Evolutionary conservation across 2,113 vertebrate genomes (phyloP), one percentile per base, ranked within the genome.

Genomic region (Steatornis caripensis): DNA sequence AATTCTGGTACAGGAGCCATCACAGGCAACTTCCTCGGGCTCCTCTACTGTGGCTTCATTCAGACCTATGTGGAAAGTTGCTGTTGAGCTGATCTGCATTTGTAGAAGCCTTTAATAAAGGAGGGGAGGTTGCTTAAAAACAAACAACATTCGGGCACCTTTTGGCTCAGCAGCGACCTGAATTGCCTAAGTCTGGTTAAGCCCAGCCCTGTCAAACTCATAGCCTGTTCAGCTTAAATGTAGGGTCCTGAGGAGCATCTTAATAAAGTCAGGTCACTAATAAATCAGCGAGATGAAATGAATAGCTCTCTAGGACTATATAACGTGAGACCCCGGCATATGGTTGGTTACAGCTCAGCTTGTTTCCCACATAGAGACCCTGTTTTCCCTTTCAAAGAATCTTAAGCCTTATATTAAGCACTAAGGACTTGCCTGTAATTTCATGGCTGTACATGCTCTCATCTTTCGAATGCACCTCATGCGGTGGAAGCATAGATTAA

Each of bases 251-350:
- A 95, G 79, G 87, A 86, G 57, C n/a, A 39, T 65, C 54, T 75
- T 77, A 43, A 90, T 82, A 82, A 96, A 92, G 78, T 43, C 46
- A 76, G 76, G 77, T 34, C 32, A 55, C 53, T 65, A 80, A 62
- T 78, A 74, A 93, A 84, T 89, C 93, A 85, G 87, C 12, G 24
- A 96, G 58, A 62, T 88, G 76, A 92, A 87, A 82, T 26, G 18
- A 68, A 23, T 21, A n/a, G 24, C 60, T 89, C 84, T 93, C 48
- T 14, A 19, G 62, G 53, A 80, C 22, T 29, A 3, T 70, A 85
- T 91, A 95, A 76, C 3, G 0, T 18, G 90, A 95, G 74, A 46
- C 32, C 71, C 60, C 12, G 5, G 85, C 37, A 12, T 30, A 12
- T 84, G 39, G 36, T 15, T 80, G 53, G 34, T 87, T 66, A 7